Conservation (phyloP, 2,113 vertebrate genomes). For the Petromus typicus region DNA sequence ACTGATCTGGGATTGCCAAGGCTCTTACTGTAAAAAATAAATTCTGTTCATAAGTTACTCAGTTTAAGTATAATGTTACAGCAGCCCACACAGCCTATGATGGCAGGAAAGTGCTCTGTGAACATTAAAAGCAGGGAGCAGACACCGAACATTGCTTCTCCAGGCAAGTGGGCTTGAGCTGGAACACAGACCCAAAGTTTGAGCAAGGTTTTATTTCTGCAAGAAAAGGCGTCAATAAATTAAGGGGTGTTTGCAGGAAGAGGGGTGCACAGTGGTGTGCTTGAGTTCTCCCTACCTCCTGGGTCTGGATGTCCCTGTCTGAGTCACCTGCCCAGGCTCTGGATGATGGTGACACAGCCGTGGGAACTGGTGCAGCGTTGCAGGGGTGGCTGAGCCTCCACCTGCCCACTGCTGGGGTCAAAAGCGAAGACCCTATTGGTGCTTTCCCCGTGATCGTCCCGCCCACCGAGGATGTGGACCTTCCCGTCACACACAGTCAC, state of each 20-base stretch:
- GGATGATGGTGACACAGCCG: conserved; percentile 89
- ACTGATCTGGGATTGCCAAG: neutral
- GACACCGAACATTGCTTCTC: neutral
- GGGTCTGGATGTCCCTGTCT: neutral
- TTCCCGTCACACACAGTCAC: conserved; percentile 87
- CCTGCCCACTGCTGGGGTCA: conserved; percentile 72
- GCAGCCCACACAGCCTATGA: neutral
- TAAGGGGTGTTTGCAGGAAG: neutral
- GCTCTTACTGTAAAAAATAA: neutral
- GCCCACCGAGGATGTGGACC: conserved; percentile 89
- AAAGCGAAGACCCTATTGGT: conserved; percentile 84
- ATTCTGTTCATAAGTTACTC: neutral
- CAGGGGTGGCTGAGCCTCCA: conserved; percentile 83
- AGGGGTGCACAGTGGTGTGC: neutral
- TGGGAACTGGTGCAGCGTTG: conserved; percentile 88
- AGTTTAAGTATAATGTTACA: neutral
- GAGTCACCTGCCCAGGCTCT: conserved; percentile 79
- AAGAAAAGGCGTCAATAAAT: conserved; percentile 28
- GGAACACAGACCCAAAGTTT: conserved; percentile 36
- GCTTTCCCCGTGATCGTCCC: conserved; percentile 83
- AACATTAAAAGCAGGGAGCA: conserved; percentile 18
- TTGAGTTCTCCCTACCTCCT: neutral
- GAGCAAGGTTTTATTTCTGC: conserved; percentile 65
- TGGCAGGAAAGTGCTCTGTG: neutral
- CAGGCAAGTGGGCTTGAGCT: neutral